Evolutionary conservation across 1,140 invertebrate species (phyloP).

Genomic region (Cydia splendana): DNA sequence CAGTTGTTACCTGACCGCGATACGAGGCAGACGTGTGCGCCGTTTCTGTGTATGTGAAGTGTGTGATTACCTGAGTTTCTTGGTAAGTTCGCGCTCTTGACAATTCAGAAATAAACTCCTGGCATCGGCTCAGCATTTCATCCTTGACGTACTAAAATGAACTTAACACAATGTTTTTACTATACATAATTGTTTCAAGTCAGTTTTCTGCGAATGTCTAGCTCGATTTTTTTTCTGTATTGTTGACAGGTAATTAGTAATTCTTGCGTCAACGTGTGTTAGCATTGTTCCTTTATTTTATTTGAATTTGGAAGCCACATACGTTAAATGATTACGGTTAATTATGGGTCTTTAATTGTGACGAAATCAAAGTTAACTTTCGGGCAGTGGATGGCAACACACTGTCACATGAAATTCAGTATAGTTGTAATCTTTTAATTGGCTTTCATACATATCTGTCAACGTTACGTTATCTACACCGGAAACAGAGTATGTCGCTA

Average conservation of each 20-base stretch:
- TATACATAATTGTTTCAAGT: neutral
- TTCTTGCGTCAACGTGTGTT: neutral
- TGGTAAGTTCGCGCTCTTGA: slow-evolving; percentile 50
- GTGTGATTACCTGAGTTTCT: slow-evolving; percentile 53
- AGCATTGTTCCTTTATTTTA: slow-evolving; percentile 7
- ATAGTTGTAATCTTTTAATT: too few relatives aligned
- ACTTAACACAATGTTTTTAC: neutral
- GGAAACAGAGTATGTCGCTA: neutral
- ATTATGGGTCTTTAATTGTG: neutral
- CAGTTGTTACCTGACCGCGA: slow-evolving; percentile 62
- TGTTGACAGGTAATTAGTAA: neutral
- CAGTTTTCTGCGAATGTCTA: neutral
- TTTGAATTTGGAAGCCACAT: neutral
- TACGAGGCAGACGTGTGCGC: slow-evolving; percentile 49
- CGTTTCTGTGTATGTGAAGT: slow-evolving; percentile 51
- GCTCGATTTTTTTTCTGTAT: neutral
- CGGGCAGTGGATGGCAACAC: too few relatives aligned
- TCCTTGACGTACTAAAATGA: slow-evolving; percentile 49
- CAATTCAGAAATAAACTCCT: slow-evolving; percentile 64
- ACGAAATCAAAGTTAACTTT: neutral
- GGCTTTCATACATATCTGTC: too few relatives aligned
- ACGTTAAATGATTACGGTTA: neutral
- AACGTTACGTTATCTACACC: too few relatives aligned
- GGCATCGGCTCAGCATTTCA: slow-evolving; percentile 50
- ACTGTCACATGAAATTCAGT: too few relatives aligned